phyloP scores from a whole-genome alignment of 2,888 invertebrate genomes.

The Cephus nigrinus region DNA sequence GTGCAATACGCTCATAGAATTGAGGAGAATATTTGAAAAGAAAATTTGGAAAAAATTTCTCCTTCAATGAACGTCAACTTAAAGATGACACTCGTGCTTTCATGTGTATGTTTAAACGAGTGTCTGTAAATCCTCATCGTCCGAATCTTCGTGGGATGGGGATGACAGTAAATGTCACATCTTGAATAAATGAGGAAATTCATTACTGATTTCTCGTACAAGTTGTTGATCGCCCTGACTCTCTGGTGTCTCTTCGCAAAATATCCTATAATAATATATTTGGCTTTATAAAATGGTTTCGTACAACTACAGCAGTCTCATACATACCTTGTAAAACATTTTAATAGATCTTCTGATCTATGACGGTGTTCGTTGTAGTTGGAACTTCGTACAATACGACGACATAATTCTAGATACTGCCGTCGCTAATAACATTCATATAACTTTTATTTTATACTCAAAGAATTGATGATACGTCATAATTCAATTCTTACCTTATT shows the following conservation, averaged over 20 bases:
- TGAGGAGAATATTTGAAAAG: neutral
- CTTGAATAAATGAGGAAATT: slow-evolving; percentile 77
- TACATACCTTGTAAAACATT: slow-evolving; percentile 78
- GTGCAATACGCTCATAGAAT: neutral
- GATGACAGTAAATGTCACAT: slow-evolving; percentile 57
- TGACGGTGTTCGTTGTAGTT: slow-evolving; percentile 85
- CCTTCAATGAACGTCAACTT: neutral
- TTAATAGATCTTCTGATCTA: slow-evolving; percentile 82
- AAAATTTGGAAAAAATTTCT: neutral
- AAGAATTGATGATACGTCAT: neutral
- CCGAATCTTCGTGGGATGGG: slow-evolving; percentile 47
- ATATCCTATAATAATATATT: slow-evolving; percentile 70
- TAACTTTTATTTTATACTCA: slow-evolving; percentile 23
- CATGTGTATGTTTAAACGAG: slow-evolving; percentile 43
- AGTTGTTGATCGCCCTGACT: slow-evolving; percentile 82
- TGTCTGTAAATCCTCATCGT: slow-evolving; percentile 51
- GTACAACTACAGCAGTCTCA: slow-evolving; percentile 28
- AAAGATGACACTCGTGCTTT: neutral
- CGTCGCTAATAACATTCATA: slow-evolving; percentile 73
- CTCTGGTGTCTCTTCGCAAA: slow-evolving; percentile 82
- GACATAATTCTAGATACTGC: slow-evolving; percentile 82
- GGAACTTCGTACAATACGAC: slow-evolving; percentile 84
- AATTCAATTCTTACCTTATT: slow-evolving; percentile 72
- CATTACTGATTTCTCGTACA: slow-evolving; percentile 84
- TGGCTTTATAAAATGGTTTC: slow-evolving; percentile 10